Conservation (phyloP, 92 coral and sea anemone species). For the Phenganax subtilis region DNA sequence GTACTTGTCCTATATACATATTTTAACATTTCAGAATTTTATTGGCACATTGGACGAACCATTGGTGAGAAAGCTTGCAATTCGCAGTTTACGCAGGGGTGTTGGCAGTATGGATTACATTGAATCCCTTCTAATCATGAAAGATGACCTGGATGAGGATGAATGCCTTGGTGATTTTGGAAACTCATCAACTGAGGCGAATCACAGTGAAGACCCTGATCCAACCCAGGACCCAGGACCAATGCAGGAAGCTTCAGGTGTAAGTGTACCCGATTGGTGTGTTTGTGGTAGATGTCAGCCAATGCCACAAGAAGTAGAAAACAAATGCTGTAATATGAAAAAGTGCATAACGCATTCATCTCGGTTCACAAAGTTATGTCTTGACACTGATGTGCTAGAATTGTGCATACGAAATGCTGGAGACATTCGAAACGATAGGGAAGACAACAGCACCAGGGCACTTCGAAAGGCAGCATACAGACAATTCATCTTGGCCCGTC, state of each 20-base stretch:
- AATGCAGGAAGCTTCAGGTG: neutral
- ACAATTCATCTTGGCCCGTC: conserved; percentile 29
- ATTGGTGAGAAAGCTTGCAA: conserved; percentile 36
- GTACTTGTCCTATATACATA: neutral
- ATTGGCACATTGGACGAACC: conserved; percentile 41
- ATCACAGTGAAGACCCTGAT: neutral
- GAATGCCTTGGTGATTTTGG: conserved; percentile 31
- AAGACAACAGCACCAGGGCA: conserved; percentile 49
- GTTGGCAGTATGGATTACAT: conserved; percentile 46
- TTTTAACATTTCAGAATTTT: conserved; percentile 29
- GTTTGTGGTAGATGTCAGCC: conserved; percentile 44
- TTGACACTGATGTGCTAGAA: conserved; percentile 57
- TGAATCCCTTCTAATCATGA: conserved; percentile 31
- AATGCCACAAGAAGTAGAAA: conserved; percentile 47
- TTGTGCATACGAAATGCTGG: conserved; percentile 27
- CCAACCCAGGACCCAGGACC: neutral
- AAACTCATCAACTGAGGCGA: neutral
- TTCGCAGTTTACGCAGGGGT: conserved; percentile 37
- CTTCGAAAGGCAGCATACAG: conserved; percentile 49
- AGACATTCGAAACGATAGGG: conserved; percentile 51
- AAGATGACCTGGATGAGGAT: conserved; percentile 42
- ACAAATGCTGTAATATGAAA: conserved; percentile 45
- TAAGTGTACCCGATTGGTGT: conserved; percentile 41
- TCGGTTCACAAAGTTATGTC: conserved; percentile 46
- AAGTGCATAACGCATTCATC: conserved; percentile 39